Percentiles rank a stretch among this genome's conserved stretches.
phyloP scores from a whole-genome alignment of 1,140 invertebrate species.

The Dermatophagoides farinae region DNA sequence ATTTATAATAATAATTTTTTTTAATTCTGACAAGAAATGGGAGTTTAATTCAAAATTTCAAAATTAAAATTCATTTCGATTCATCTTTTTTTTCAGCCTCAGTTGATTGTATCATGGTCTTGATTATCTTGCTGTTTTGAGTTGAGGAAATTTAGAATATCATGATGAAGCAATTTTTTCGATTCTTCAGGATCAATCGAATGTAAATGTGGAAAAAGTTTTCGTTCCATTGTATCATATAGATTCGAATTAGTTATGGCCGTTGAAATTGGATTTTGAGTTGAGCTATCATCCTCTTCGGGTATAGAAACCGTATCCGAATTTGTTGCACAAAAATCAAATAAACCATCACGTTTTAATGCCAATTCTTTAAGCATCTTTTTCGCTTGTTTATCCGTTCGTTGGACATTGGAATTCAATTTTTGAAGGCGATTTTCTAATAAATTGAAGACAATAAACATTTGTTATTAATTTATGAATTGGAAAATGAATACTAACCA shows the following conservation, averaged over 20 bases:
- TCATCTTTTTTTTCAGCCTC: neutral
- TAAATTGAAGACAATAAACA: no score
- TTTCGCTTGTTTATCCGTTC: constrained; percentile 1
- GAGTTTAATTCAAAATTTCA: neutral
- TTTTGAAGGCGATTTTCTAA: neutral
- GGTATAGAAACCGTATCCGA: neutral
- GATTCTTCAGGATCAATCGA: constrained; percentile 3
- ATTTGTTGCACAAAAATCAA: neutral
- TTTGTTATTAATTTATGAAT: neutral
- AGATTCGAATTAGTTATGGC: neutral
- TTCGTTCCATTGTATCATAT: neutral
- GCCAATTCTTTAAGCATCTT: neutral
- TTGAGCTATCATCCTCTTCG: neutral
- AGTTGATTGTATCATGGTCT: neutral
- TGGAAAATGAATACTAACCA: neutral
- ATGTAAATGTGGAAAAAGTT: neutral
- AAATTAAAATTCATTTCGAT: neutral
- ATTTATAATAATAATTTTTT: neutral
- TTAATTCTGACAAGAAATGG: neutral
- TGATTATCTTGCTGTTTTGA: neutral
- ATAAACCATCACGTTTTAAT: neutral
- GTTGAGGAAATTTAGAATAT: neutral
- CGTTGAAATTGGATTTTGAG: neutral
- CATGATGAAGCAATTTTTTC: neutral
- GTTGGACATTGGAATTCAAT: neutral